phyloP scores from a whole-genome alignment of 2,113 vertebrate genomes.

The Nycticebus coucang region DNA sequence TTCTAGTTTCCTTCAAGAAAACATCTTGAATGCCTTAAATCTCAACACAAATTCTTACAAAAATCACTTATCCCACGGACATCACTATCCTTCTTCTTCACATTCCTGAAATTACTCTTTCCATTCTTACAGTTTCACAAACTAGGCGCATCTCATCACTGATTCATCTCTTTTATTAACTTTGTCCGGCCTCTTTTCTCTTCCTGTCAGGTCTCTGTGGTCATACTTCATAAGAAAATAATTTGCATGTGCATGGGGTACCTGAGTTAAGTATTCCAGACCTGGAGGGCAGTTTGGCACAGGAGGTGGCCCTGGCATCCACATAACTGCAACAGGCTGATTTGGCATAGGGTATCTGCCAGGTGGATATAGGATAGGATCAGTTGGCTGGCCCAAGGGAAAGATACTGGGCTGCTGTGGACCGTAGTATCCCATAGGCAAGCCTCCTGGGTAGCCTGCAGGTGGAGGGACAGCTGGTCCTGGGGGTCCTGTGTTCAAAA shows the following conservation, averaged over 20 bases:
- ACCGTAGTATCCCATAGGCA: conserved; percentile 14
- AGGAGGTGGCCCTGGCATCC: conserved; percentile 58
- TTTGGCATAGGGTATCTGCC: conserved; percentile 35
- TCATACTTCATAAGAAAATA: background rate
- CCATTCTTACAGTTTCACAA: background rate
- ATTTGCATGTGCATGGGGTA: conserved; percentile 7
- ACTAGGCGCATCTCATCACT: background rate
- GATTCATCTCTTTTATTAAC: background rate
- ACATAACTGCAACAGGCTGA: background rate
- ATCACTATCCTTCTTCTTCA: background rate
- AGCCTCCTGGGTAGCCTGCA: background rate
- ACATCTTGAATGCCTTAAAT: background rate
- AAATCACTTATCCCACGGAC: background rate
- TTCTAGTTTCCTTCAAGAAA: background rate
- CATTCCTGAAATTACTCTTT: background rate
- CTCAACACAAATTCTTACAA: background rate
- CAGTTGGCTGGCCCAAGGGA: background rate
- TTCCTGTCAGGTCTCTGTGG: background rate
- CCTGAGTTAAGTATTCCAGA: conserved; percentile 78
- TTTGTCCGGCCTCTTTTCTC: background rate
- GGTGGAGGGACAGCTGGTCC: background rate
- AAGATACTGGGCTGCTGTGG: conserved; percentile 11
- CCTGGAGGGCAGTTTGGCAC: conserved; percentile 72
- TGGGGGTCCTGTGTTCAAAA: conserved; percentile 57
- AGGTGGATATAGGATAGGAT: conserved; percentile 67